These are phyloP conservation scores for Cephus pygmeus DNA, from an alignment of 2,888 invertebrate species.

Conservation along the genomic window DNA sequence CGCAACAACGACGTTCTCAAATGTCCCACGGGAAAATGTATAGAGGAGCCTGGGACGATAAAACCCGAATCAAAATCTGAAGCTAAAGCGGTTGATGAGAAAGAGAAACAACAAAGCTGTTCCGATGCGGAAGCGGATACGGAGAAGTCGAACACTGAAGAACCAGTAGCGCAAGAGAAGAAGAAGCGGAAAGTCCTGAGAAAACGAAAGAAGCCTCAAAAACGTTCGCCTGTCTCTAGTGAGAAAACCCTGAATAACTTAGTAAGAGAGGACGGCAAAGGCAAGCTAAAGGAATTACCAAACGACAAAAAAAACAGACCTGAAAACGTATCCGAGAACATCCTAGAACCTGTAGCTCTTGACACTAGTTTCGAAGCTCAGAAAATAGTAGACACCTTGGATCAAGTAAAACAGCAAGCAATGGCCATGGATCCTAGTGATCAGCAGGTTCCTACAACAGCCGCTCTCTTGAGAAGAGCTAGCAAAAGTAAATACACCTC, in stretches of 20 bases:
- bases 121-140: conserved; percentile 66
- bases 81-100: conserved; percentile 4
- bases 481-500: conserved; percentile 52
- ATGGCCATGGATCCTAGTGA: conserved; percentile 53
- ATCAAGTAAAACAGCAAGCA: conserved; percentile 56
- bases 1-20: conserved; percentile 26
- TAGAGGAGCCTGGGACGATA: conserved; percentile 26
- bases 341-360: conserved; percentile 29
- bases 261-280: conserved; percentile 39
- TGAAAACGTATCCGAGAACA: conserved; percentile 36
- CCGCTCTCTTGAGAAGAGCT: conserved; percentile 44
- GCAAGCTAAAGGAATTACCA: conserved; percentile 42
- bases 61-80: conserved; percentile 22
- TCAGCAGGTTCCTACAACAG: conserved; percentile 53
- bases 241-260: conserved; percentile 43
- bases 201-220: conserved; percentile 72
- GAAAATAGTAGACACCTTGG: conserved; percentile 49
- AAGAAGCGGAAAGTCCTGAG: conserved; percentile 74
- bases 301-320: conserved; percentile 32
- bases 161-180: conserved; percentile 68
- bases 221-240: conserved; percentile 48
- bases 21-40: conserved; percentile 25
- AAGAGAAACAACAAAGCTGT: conserved; percentile 49
- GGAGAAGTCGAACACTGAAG: conserved; percentile 68
- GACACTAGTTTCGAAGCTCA: conserved; percentile 28